phyloP scores from a whole-genome alignment of 2,888 invertebrate species.

The Agrotis ipsilon region DNA sequence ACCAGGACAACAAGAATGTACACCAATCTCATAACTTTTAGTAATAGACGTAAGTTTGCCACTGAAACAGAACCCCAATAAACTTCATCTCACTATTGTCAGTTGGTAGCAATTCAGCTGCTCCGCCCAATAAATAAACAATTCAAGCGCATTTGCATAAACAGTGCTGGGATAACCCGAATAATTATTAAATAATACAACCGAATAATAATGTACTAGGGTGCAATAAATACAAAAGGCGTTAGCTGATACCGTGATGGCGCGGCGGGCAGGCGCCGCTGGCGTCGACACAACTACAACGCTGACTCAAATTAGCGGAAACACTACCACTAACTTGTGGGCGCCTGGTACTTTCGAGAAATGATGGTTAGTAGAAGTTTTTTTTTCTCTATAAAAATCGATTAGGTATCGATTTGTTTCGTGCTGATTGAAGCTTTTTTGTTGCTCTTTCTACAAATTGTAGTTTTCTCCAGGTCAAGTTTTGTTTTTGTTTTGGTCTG shows the following conservation, averaged over 20 bases:
- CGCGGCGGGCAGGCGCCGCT: constrained; percentile 75
- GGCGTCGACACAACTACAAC: constrained; percentile 69
- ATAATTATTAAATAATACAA: constrained; percentile 65
- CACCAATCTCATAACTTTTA: constrained; percentile 7
- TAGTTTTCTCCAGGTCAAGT: neutral
- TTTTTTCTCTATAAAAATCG: constrained; percentile 17
- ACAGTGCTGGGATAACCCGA: constrained; percentile 52
- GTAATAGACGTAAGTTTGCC: constrained; percentile 4
- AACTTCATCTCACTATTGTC: constrained; percentile 17
- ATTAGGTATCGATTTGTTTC: constrained; percentile 11
- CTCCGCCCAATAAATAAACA: constrained; percentile 40
- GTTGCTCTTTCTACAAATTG: neutral
- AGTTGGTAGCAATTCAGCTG: constrained; percentile 46
- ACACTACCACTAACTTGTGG: constrained; percentile 70
- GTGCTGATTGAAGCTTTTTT: neutral
- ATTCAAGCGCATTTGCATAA: constrained; percentile 49
- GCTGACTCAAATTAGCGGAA: constrained; percentile 81
- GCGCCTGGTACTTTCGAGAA: constrained; percentile 74
- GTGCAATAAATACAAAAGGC: constrained; percentile 70
- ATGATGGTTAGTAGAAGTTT: constrained; percentile 36
- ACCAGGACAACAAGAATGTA: neutral
- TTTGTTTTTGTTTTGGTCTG: neutral
- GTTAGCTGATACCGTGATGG: constrained; percentile 63
- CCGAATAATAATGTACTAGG: constrained; percentile 75
- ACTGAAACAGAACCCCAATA: constrained; percentile 13